Conservation (phyloP, 2,888 invertebrate genomes). For the Lasioglossum calceatum region DNA sequence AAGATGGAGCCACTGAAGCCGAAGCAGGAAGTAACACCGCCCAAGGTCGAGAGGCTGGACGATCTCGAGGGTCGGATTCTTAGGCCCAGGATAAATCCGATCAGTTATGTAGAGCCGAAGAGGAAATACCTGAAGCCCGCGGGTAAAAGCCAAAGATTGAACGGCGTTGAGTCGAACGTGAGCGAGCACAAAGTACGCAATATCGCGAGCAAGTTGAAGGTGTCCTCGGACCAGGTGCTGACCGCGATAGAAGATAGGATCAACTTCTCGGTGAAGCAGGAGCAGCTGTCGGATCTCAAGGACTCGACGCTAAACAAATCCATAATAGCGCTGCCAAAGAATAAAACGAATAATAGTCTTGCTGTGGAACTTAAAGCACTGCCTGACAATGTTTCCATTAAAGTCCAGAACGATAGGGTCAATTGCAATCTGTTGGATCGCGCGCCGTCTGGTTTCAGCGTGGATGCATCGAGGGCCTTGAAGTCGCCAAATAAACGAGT, state of each 20-base stretch:
- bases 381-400: slow-evolving; percentile 9
- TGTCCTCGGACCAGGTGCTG: neutral
- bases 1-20: neutral
- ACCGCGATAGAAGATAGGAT: neutral
- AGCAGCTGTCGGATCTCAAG: slow-evolving; percentile 38
- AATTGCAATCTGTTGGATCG: slow-evolving; percentile 3
- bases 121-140: slow-evolving; percentile 34
- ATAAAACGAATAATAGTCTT: neutral
- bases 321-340: neutral
- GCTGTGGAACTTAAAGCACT: slow-evolving; percentile 1
- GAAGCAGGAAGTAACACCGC: slow-evolving; percentile 16
- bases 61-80: slow-evolving; percentile 63
- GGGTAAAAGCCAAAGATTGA: slow-evolving; percentile 11
- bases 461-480: neutral
- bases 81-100: slow-evolving; percentile 70
- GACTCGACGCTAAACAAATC: slow-evolving; percentile 2
- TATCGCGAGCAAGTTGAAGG: slow-evolving; percentile 14
- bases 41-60: slow-evolving; percentile 70
- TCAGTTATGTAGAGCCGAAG: slow-evolving; percentile 65
- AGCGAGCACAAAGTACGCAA: slow-evolving; percentile 22
- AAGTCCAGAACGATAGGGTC: slow-evolving; percentile 20
- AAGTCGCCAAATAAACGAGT: neutral
- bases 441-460: neutral
- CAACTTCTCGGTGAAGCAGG: slow-evolving; percentile 46
- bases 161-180: too few relatives aligned